Percentiles rank a stretch among this genome's conserved stretches.
These are phyloP conservation scores for Piliocolobus tephrosceles DNA, from an alignment of 2,113 vertebrate genomes.

Conservation along the genomic window DNA sequence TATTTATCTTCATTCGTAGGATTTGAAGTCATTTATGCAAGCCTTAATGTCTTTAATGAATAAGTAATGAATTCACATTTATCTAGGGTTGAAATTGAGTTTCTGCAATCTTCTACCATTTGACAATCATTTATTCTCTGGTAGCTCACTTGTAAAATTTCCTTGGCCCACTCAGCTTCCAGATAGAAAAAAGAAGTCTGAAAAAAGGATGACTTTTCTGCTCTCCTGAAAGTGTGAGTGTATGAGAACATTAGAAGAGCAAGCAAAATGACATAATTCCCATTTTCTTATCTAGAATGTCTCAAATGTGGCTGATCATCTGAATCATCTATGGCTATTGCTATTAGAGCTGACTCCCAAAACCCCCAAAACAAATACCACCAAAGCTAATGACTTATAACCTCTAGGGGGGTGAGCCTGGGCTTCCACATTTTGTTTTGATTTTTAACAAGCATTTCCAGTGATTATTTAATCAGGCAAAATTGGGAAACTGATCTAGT, in stretches of 20 bases:
- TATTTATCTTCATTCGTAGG: background rate
- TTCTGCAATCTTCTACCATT: background rate
- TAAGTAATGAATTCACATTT: background rate
- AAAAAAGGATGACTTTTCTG: background rate
- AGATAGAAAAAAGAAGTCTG: background rate
- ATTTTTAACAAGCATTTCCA: background rate
- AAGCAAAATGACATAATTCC: background rate
- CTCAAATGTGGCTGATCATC: background rate
- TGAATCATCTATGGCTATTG: background rate
- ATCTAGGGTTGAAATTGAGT: background rate
- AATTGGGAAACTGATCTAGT: background rate
- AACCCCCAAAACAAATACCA: background rate
- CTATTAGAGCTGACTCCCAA: background rate
- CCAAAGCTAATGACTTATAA: background rate
- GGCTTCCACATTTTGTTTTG: background rate
- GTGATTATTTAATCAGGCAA: background rate
- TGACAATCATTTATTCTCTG: background rate
- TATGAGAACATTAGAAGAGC: background rate
- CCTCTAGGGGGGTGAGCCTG: background rate
- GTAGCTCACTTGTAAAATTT: background rate
- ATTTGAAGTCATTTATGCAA: background rate
- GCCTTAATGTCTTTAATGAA: background rate
- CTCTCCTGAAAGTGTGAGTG: background rate
- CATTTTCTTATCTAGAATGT: background rate
- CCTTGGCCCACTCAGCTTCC: background rate